Evolutionary conservation across 2,113 vertebrate species (phyloP).

Genomic region (Pelecanus crispus): DNA sequence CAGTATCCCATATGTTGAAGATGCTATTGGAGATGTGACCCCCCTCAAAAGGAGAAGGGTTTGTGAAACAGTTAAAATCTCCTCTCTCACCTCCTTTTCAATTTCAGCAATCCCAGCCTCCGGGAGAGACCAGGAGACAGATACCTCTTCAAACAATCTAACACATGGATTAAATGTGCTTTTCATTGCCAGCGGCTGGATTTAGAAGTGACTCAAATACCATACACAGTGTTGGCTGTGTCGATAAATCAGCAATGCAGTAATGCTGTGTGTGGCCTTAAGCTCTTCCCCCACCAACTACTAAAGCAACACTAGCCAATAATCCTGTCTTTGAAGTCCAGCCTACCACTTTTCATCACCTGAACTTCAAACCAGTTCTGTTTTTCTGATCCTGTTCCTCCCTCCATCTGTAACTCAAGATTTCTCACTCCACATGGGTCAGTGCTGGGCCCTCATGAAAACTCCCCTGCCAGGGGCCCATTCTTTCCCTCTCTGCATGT

Average conservation of each 20-base stretch:
- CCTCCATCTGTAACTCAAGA: not conserved
- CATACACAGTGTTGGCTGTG: not conserved
- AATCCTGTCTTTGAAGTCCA: constrained; percentile 38
- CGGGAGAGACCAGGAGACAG: constrained; percentile 14
- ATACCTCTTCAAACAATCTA: constrained; percentile 43
- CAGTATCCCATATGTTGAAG: not conserved
- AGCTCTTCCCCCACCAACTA: not conserved
- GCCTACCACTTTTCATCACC: not conserved
- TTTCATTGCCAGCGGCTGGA: constrained; percentile 30
- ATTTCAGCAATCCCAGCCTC: constrained; percentile 1
- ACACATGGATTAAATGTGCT: constrained; percentile 40
- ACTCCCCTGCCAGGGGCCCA: not conserved
- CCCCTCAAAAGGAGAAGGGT: not conserved
- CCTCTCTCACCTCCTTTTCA: not conserved
- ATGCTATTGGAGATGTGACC: not conserved
- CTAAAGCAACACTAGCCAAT: constrained; percentile 20
- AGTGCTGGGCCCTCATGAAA: not conserved
- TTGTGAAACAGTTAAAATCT: not conserved
- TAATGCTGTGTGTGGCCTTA: not conserved
- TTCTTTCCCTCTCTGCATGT: not conserved
- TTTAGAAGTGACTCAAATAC: constrained; percentile 50
- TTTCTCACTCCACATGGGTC: not conserved
- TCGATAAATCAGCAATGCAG: constrained; percentile 26
- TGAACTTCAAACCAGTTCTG: constrained; percentile 18
- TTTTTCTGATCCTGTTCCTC: constrained; percentile 1